A percentile compares a stretch with the other conserved stretches of the same genome.
Conservation (phyloP, 2,797 vertebrate species). For the Manis crassicaudata region DNA sequence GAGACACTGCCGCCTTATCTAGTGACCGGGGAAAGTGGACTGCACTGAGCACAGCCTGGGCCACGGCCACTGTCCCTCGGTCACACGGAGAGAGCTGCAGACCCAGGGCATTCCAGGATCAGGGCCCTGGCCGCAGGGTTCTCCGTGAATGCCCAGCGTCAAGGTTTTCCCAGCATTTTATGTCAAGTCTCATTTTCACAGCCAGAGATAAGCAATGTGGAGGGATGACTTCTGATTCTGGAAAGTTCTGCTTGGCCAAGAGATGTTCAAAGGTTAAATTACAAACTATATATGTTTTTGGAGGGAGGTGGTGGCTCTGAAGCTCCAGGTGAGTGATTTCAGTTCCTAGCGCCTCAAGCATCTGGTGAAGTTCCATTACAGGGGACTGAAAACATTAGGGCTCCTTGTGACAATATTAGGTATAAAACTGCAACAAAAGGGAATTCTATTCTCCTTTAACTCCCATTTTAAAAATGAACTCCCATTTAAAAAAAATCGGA, state of each 20-base stretch:
- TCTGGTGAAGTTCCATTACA: not conserved
- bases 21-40: not conserved
- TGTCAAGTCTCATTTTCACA: not conserved
- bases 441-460: not conserved
- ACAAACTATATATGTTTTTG: not conserved
- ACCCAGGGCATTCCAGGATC: no score
- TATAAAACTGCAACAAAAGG: not conserved
- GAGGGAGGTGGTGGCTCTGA: not conserved
- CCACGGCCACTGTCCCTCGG: not conserved
- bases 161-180: not conserved
- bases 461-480: not conserved
- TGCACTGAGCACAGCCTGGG: not conserved
- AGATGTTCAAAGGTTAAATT: not conserved
- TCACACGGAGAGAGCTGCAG: not conserved
- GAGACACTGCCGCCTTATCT: not conserved
- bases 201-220: not conserved
- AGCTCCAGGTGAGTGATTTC: not conserved
- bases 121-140: not conserved
- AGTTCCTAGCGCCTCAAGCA: not conserved
- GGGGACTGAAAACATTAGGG: not conserved
- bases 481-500: no score
- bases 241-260: conserved; percentile 5
- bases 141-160: not conserved
- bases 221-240: not conserved
- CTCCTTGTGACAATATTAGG: not conserved